Percentiles rank a stretch among this genome's conserved stretches.
phyloP scores from a whole-genome alignment of 2,113 vertebrate species.

The Poeciliopsis occidentalis region DNA sequence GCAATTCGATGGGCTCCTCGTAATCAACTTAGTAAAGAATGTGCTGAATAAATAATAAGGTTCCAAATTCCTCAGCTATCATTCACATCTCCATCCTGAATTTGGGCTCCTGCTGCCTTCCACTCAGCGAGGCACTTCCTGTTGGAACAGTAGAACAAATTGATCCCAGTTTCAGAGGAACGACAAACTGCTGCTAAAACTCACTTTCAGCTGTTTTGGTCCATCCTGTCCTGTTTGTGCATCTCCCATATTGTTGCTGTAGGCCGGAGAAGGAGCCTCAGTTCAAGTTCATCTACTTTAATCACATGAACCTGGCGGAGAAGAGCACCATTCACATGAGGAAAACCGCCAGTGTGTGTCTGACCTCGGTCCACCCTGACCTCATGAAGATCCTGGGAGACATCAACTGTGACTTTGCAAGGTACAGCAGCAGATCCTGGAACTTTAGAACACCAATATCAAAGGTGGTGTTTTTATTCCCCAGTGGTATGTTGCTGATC shows the following conservation, averaged over 20 bases:
- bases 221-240: background rate
- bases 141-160: background rate
- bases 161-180: background rate
- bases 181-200: background rate
- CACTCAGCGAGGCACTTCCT: background rate
- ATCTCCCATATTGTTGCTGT: constrained; percentile 2
- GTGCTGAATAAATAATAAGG: too few relatives aligned
- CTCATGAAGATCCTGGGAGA: constrained; percentile 99
- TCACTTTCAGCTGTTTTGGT: background rate
- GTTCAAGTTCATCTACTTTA: too few relatives aligned
- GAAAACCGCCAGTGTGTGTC: too few relatives aligned
- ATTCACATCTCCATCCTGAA: constrained; percentile 25
- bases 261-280: too few relatives aligned
- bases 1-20: too few relatives aligned
- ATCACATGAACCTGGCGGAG: too few relatives aligned
- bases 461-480: background rate
- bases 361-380: too few relatives aligned
- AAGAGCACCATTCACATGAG: too few relatives aligned
- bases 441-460: background rate
- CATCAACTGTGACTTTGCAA: constrained; percentile 96
- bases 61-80: too few relatives aligned
- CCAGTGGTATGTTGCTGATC: background rate
- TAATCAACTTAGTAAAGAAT: too few relatives aligned
- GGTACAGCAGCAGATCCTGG: constrained; percentile 73
- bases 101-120: constrained; percentile 21